Base-by-base conservation (phyloP, 1,140 invertebrate genomes). In the Ceratina calcarata region DNA sequence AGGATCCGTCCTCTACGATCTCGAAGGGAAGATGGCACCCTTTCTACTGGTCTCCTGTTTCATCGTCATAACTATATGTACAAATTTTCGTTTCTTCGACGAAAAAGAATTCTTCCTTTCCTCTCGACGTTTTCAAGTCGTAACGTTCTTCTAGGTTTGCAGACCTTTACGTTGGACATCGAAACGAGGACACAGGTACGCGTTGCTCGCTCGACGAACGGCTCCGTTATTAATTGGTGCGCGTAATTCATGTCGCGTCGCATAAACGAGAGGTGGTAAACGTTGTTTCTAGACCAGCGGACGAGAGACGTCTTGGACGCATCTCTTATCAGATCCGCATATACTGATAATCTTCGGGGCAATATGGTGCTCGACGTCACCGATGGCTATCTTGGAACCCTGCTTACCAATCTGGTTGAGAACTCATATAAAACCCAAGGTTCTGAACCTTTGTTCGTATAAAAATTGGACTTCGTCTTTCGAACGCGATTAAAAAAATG, bases 321-420 rank as follows among this genome's bases (percentile, higher is more conserved):
- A 92, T 13, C 90, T 96, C 4, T 84, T 96, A 6, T 92, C 93
- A 51, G 94, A 96, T 85, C 92, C 93, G 67, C 93, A 94, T 78
- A 94, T 96, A 45, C 80, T 96, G 45, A 93, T 95, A 64, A 94
- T 94, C 69, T 93, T 94, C 32, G 94, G 95, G 16, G 95, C 95
- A 12, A 96, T 97, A 80, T 96, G 95, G 90, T 91, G 96, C 12
- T 96, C 96, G 3, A 97, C 96, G 0, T 95, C 95, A 1, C 94
- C 96, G 0, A 97, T 97, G 95, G 96, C 97, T 13, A 95, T 97
- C 82, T 87, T 97, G 66, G 97, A 97, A 88, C 96, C 96, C 0
- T 97, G 96, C 87, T 89, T 97, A n/a, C 97, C 96, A 1, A 94
- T 97, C 86, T 97, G 96, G 96, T 88, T 97, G 15, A 95, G 96